Conservation (phyloP, 2,113 vertebrate genomes). For the Microtus ochrogaster region DNA sequence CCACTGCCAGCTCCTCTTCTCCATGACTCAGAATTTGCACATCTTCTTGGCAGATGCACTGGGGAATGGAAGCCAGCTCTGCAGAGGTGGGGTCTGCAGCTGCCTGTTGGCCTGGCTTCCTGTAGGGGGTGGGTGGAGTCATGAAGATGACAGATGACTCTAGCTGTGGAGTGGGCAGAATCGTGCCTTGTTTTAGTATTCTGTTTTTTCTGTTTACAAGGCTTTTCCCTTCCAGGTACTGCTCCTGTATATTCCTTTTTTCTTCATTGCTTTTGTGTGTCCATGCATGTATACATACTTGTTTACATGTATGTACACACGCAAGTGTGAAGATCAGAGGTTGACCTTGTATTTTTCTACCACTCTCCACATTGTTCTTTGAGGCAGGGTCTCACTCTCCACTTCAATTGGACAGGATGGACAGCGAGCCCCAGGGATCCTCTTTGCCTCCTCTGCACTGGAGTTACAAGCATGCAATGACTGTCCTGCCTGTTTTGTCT, state of each 20-base stretch:
- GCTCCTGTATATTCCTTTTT: not conserved
- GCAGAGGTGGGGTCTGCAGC: not conserved
- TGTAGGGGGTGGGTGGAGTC: not conserved
- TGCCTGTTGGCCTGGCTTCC: not conserved
- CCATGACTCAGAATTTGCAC: not conserved
- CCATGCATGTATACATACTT: not conserved
- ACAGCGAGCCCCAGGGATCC: not conserved
- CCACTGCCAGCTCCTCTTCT: not conserved
- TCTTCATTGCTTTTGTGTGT: not conserved
- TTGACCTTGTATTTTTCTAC: not conserved
- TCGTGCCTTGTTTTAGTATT: no score
- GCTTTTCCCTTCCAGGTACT: not conserved
- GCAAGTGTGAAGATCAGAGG: not conserved
- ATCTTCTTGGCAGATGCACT: not conserved
- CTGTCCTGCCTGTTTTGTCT: not conserved
- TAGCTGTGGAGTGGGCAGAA: not conserved
- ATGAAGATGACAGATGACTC: not conserved
- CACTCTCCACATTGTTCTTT: not conserved
- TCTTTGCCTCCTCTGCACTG: no score
- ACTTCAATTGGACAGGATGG: not conserved
- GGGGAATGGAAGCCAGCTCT: not conserved
- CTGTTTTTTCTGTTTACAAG: no score
- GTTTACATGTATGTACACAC: not conserved
- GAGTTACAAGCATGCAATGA: not conserved
- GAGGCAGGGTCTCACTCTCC: not conserved